Percentiles rank a stretch among this genome's conserved stretches.
These are phyloP conservation scores for Alosa alosa DNA, from an alignment of 2,113 vertebrate genomes.

Conservation along the genomic window DNA sequence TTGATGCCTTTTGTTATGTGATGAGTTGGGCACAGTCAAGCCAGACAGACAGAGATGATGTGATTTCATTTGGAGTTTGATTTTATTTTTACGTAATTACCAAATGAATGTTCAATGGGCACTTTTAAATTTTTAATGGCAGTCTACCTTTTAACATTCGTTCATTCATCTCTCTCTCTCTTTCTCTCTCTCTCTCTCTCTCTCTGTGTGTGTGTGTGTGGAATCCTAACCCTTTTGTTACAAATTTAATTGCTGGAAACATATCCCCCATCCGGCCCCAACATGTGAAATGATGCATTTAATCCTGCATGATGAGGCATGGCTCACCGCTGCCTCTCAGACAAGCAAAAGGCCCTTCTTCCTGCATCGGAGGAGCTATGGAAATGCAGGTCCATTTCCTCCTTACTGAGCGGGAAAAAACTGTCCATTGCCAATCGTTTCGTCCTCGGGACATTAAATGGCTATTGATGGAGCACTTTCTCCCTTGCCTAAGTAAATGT, in stretches of 20 bases:
- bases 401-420: background rate
- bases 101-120: background rate
- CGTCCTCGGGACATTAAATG: constrained; percentile 62
- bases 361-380: background rate
- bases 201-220: background rate
- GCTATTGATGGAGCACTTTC: constrained; percentile 67
- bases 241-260: background rate
- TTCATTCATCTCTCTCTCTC: background rate
- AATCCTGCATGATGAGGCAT: constrained; percentile 21
- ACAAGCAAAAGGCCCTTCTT: background rate
- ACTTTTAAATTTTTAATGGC: background rate
- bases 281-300: constrained; percentile 6
- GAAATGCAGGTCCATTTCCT: background rate
- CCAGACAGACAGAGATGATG: background rate
- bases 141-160: background rate
- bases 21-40: background rate
- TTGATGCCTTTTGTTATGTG: constrained; percentile 16
- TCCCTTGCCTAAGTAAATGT: constrained; percentile 64
- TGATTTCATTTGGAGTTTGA: background rate
- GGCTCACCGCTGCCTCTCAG: background rate
- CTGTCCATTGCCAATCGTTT: background rate
- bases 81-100: background rate
- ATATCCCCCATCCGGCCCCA: background rate
- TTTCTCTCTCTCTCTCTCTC: constrained; percentile 1
- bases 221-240: background rate